These are phyloP conservation scores for Bugula neritina DNA, from an alignment of 2,888 invertebrate genomes.

Conservation along the genomic window DNA sequence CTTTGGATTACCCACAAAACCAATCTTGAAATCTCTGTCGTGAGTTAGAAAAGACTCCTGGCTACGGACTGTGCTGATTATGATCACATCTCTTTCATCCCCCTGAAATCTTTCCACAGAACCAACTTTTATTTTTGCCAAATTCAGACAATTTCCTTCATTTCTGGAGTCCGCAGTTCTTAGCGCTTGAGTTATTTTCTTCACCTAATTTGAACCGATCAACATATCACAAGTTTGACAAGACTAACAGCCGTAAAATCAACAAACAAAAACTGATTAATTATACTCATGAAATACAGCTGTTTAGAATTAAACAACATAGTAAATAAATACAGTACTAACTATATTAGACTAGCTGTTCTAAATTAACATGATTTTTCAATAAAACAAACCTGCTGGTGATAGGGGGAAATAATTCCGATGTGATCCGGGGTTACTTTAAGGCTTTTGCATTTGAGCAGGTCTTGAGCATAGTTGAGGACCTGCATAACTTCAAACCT, in stretches of 20 bases:
- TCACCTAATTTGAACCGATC: too few relatives aligned
- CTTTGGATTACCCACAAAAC: conserved; percentile 47
- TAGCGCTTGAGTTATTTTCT: not conserved
- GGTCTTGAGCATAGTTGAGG: conserved; percentile 35
- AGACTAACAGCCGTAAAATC: too few relatives aligned
- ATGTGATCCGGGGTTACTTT: conserved; percentile 37
- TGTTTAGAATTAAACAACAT: too few relatives aligned
- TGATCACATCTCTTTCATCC: conserved; percentile 44
- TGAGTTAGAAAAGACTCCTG: conserved; percentile 37
- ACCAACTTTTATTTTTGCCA: conserved; percentile 38
- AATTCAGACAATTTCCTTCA: conserved; percentile 25
- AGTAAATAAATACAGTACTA: too few relatives aligned
- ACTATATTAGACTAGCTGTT: too few relatives aligned
- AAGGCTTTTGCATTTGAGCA: conserved; percentile 32
- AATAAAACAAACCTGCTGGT: conserved; percentile 44
- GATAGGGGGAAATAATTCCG: conserved; percentile 44
- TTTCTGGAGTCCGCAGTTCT: not conserved
- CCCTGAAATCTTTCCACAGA: conserved; percentile 50
- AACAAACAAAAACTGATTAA: too few relatives aligned
- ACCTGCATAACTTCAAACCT: conserved; percentile 38
- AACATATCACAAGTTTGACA: too few relatives aligned
- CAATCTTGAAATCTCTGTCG: conserved; percentile 40
- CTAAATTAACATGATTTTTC: too few relatives aligned
- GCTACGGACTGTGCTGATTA: conserved; percentile 47
- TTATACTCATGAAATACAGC: too few relatives aligned